Base-by-base conservation (phyloP, 2,888 invertebrate genomes). In the Eupithecia tripunctaria region DNA sequence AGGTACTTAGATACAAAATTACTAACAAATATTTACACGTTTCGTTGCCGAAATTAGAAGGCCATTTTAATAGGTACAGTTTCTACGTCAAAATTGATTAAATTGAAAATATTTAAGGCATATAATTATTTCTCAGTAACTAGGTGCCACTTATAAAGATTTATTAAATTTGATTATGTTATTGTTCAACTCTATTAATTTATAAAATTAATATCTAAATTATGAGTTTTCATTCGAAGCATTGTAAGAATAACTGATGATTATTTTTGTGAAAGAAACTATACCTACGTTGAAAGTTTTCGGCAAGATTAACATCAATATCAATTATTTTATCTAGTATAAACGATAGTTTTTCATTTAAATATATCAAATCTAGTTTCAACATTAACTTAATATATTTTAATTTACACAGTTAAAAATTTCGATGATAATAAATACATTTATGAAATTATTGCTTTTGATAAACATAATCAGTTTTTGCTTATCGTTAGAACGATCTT, bases 61-160 rank as follows among this genome's bases (percentile, higher is more conserved):
- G 84, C 85, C 82, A 81, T 85, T 82, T 77, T 80, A 77, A 82
- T 84, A 83, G 84, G 82, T 84, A 84, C 82, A 84, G 80, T 84
- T 84, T 84, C 82, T 78, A 81, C 72, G 77, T 79, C 75, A 76
- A 76, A 73, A 72, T 77, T 80, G 72, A 70, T 79, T 59, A 41
- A 68, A 36, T 70, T 21, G 25, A 69, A 67, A 68, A 65, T 64
- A 60, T 43, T 47, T 63, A 41, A 43, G 38, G 51, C 56, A 41
- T 56, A 47, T n/a, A n/a, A n/a, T 32, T 51, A 29, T 41, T 25
- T 56, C 14, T n/a, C 70, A 32, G 68, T 63, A 36, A 43, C 47
- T 64, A 70, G 27, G 72, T 72, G 70, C 71, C 64, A 64, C n/a
- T 64, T 65, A 64, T 64, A 60, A 65, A 56, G 18, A 18, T 65